These are phyloP conservation scores for Cotesia glomerata DNA, from an alignment of 1,140 invertebrate genomes.

Conservation along the genomic window DNA sequence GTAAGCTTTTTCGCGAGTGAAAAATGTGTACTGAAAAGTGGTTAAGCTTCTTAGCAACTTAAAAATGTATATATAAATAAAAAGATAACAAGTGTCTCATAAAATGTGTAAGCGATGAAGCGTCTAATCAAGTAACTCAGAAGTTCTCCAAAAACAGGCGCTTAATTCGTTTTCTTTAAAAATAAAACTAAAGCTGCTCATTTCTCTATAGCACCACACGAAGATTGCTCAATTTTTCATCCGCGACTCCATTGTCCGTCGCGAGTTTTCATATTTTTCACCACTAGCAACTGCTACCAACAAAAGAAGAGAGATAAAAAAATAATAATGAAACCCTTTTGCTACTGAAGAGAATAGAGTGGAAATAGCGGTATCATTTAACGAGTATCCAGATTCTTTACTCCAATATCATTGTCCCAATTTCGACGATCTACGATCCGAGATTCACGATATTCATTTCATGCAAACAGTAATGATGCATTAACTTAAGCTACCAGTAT, in stretches of 20 bases:
- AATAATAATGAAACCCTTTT: constrained; percentile 7
- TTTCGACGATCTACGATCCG: not conserved
- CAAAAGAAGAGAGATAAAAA: not conserved
- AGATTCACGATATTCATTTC: not conserved
- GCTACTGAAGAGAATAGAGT: not conserved
- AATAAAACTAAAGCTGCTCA: not conserved
- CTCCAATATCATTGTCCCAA: constrained; percentile 16
- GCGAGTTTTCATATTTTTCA: not conserved
- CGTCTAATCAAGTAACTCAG: not conserved
- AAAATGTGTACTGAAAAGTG: too few species aligned
- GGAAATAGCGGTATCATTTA: not conserved
- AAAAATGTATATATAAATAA: too few species aligned
- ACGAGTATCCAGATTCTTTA: constrained; percentile 2
- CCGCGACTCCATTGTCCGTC: constrained; percentile 21
- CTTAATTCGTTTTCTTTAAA: not conserved
- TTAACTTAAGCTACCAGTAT: not conserved
- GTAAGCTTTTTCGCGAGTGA: too few species aligned
- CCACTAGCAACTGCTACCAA: not conserved
- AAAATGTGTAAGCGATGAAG: not conserved
- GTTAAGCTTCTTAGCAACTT: too few species aligned
- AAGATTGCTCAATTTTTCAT: constrained; percentile 36
- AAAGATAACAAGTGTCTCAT: too few species aligned
- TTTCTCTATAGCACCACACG: not conserved
- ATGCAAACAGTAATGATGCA: not conserved
- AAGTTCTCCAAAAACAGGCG: too few species aligned